These are phyloP conservation scores for Dipodomys stephensi DNA, from an alignment of 2,113 vertebrate species.

Conservation along the genomic window DNA sequence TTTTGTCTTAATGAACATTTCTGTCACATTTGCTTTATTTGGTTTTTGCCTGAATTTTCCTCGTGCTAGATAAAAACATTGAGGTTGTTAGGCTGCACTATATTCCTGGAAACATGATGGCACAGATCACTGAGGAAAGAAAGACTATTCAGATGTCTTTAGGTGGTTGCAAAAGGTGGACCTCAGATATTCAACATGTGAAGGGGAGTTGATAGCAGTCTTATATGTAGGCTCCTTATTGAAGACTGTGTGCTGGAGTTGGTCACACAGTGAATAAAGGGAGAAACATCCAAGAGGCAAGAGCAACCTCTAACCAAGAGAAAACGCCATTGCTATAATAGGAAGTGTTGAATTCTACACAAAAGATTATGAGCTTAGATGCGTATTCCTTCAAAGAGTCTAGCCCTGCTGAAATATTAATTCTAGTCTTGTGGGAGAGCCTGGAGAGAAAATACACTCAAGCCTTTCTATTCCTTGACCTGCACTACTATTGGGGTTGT, in stretches of 20 bases:
- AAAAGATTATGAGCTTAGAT: background rate
- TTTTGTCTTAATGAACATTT: too few relatives aligned
- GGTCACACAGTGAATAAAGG: too few relatives aligned
- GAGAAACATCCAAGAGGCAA: background rate
- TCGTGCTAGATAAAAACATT: too few relatives aligned
- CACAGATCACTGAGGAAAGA: background rate
- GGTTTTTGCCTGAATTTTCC: too few relatives aligned
- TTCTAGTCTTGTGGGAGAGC: background rate
- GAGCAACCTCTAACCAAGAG: background rate
- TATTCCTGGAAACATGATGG: background rate
- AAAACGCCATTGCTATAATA: background rate
- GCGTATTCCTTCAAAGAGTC: background rate
- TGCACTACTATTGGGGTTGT: background rate
- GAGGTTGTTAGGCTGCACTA: too few relatives aligned
- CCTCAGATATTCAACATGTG: background rate
- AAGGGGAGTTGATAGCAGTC: background rate
- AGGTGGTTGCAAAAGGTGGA: background rate
- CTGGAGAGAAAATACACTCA: background rate
- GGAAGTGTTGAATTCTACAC: background rate
- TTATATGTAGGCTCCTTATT: too few relatives aligned
- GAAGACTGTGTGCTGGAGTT: too few relatives aligned
- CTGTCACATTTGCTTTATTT: too few relatives aligned
- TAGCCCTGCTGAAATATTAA: background rate
- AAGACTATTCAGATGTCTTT: background rate
- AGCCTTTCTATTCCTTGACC: background rate